Evolutionary conservation across 2,888 invertebrate species (phyloP).

Genomic region (Noctuana brunneofusca): DNA sequence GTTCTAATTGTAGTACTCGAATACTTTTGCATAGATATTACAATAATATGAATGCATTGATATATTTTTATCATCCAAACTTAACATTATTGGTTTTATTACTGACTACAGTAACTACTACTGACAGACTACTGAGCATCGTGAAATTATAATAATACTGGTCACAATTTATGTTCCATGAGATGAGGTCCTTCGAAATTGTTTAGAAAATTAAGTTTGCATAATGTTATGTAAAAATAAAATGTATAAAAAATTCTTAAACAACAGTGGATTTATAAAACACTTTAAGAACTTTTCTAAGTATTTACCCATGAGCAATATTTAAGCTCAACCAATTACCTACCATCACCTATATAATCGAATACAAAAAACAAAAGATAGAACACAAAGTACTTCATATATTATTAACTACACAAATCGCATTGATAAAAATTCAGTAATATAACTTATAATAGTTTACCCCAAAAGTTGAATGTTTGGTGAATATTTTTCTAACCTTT

Average conservation of each 20-base stretch:
- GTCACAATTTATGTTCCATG: not conserved
- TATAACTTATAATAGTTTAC: not conserved
- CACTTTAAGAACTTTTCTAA: too few species aligned
- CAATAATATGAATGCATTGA: too few species aligned
- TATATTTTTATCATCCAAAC: too few species aligned
- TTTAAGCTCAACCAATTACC: not conserved
- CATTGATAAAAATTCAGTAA: not conserved
- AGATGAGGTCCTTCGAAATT: not conserved
- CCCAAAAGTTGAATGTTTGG: not conserved
- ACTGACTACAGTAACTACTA: too few species aligned
- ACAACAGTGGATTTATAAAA: too few species aligned
- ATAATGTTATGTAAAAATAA: not conserved
- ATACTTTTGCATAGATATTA: too few species aligned
- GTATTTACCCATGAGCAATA: too few species aligned
- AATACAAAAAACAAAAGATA: not conserved
- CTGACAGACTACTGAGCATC: not conserved
- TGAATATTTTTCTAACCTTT: not conserved
- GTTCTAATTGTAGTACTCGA: too few species aligned
- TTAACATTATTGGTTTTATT: constrained; percentile 18
- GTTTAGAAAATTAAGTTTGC: not conserved
- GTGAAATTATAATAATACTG: not conserved
- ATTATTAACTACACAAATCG: not conserved
- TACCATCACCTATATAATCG: not conserved
- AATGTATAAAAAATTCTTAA: too few species aligned
- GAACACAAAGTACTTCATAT: not conserved